A percentile compares a stretch with the other conserved stretches of the same genome.
Conservation (phyloP, 1,140 invertebrate species). For the Drepana arcuata region DNA sequence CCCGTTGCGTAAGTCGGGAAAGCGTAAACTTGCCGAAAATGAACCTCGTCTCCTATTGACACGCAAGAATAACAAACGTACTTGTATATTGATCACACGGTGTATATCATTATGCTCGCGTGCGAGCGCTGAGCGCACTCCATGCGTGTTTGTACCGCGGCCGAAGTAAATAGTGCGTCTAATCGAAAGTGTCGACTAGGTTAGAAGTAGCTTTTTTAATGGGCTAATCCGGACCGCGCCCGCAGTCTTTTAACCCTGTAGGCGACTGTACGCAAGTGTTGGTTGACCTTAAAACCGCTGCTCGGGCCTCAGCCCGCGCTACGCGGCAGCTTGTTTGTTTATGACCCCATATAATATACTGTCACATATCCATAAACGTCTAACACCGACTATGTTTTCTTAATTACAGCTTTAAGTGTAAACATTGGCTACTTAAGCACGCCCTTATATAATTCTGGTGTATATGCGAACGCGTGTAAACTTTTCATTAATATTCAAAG, state of each 20-base stretch:
- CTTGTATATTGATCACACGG: constrained; percentile 37
- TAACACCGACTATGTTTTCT: too few species aligned
- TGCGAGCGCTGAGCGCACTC: constrained; percentile 8
- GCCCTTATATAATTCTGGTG: constrained; percentile 2
- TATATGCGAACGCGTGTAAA: constrained; percentile 6
- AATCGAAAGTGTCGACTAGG: constrained; percentile 18
- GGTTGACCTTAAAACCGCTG: constrained; percentile 53
- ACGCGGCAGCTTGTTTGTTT: constrained; percentile 21
- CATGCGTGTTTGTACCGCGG: constrained; percentile 15
- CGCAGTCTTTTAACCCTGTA: constrained; percentile 51
- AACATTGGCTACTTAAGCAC: constrained; percentile 9
- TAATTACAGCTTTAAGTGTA: too few species aligned
- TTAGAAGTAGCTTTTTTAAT: constrained; percentile 41
- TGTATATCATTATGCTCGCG: constrained; percentile 35
- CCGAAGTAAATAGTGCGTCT: constrained; percentile 28
- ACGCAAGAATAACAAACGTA: constrained; percentile 46
- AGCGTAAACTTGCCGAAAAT: constrained; percentile 24
- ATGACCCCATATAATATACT: constrained; percentile 19
- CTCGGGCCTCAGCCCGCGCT: constrained; percentile 5
- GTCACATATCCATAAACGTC: too few species aligned
- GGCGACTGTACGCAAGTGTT: constrained; percentile 45
- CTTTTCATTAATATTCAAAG: constrained; percentile 11
- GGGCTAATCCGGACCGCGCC: constrained; percentile 42
- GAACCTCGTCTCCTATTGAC: constrained; percentile 57
- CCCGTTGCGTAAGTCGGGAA: constrained; percentile 56